These are phyloP conservation scores for Tetramorium alpestre DNA, from an alignment of 1,140 invertebrate species.

Conservation along the genomic window DNA sequence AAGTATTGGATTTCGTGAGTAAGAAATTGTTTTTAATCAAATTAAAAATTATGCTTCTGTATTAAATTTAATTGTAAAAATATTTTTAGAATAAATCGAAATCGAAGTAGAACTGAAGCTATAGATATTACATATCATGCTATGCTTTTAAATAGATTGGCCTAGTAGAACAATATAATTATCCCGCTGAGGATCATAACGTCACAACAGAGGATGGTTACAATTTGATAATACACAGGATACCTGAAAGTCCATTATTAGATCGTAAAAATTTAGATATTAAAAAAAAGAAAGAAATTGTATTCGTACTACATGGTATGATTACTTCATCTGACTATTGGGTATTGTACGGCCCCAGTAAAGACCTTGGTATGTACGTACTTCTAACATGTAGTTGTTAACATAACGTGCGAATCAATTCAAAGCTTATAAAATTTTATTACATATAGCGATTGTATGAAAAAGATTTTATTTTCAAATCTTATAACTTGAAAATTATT, in stretches of 20 bases:
- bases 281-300: too few relatives aligned
- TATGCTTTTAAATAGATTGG: slow-evolving; percentile 66
- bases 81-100: background rate
- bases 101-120: background rate
- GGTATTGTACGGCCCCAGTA: slow-evolving; percentile 82
- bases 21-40: background rate
- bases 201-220: too few relatives aligned
- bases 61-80: background rate
- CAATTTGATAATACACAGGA: too few relatives aligned
- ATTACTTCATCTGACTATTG: slow-evolving; percentile 83
- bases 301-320: slow-evolving; percentile 87
- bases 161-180: slow-evolving; percentile 78
- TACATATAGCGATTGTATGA: background rate
- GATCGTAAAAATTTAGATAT: too few relatives aligned
- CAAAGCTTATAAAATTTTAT: background rate
- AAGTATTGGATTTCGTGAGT: slow-evolving; percentile 16
- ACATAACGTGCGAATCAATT: background rate
- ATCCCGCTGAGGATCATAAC: too few relatives aligned
- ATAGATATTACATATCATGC: background rate
- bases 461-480: background rate
- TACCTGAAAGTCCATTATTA: too few relatives aligned
- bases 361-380: slow-evolving; percentile 79
- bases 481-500: background rate
- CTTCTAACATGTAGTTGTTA: background rate
- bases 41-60: too few relatives aligned